A percentile compares a stretch with the other conserved stretches of the same genome.
Evolutionary conservation across 2,113 vertebrate genomes (phyloP).

Genomic region (Thamnaconus septentrionalis): DNA sequence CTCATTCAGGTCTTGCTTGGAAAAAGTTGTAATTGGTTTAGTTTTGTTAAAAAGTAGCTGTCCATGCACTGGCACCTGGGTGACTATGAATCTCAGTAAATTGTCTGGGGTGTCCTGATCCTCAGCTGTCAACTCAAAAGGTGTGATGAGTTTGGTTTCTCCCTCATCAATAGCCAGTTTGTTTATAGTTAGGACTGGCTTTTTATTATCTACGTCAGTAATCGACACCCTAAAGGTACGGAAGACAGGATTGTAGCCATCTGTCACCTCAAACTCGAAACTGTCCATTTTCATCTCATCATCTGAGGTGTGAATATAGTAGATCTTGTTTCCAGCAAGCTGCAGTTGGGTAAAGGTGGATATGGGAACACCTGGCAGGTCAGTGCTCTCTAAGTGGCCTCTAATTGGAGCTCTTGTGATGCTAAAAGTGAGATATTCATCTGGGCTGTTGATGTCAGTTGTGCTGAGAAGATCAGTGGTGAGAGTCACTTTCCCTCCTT

Average conservation of each 20-base stretch:
- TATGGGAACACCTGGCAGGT: conserved; percentile 84
- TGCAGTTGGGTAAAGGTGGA: conserved; percentile 92
- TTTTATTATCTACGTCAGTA: conserved; percentile 95
- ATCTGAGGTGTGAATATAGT: conserved; percentile 94
- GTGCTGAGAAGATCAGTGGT: conserved; percentile 96
- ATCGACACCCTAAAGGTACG: conserved; percentile 95
- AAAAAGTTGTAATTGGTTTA: conserved; percentile 79
- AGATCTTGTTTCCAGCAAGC: conserved; percentile 94
- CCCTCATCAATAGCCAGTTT: conserved; percentile 83
- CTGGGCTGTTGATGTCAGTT: conserved; percentile 93
- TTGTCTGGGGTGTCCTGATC: conserved; percentile 89
- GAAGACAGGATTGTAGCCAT: conserved; percentile 94
- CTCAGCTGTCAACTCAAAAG: conserved; percentile 91
- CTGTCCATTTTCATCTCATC: conserved; percentile 98
- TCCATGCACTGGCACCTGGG: conserved; percentile 87
- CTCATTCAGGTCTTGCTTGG: conserved; percentile 92
- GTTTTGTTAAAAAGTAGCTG: conserved; percentile 87
- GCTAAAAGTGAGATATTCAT: conserved; percentile 91
- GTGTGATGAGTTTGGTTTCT: conserved; percentile 90
- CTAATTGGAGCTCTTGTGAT: conserved; percentile 89
- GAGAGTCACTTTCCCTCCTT: conserved; percentile 92
- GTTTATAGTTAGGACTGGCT: conserved; percentile 87
- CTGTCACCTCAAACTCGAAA: conserved; percentile 96
- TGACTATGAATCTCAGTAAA: conserved; percentile 84
- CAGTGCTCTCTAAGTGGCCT: conserved; percentile 91